A percentile compares a stretch with the other conserved stretches of the same genome.
Evolutionary conservation across 2,888 invertebrate species (phyloP).

Genomic region (Drosophila atripex): DNA sequence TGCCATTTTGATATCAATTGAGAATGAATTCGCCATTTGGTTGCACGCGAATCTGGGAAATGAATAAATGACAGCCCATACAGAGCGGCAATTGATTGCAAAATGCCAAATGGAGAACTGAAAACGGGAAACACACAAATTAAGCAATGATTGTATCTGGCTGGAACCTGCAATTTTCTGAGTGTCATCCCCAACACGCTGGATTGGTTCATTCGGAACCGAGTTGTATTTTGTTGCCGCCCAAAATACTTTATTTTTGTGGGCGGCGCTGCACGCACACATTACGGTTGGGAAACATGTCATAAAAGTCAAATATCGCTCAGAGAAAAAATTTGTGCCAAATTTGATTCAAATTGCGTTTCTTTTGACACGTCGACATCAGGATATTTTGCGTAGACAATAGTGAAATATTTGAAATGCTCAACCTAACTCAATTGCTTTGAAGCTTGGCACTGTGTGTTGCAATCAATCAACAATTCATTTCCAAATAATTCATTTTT

Average conservation of each 20-base stretch:
- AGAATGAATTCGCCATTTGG: slow-evolving; percentile 21
- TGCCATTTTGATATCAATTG: slow-evolving; percentile 49
- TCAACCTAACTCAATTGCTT: slow-evolving; percentile 42
- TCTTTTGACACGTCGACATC: slow-evolving; percentile 39
- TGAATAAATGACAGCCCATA: slow-evolving; percentile 43
- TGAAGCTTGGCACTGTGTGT: slow-evolving; percentile 21
- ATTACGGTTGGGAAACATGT: slow-evolving; percentile 42
- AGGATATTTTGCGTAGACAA: slow-evolving; percentile 29
- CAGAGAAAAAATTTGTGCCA: slow-evolving; percentile 20
- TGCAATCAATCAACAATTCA: slow-evolving; percentile 21
- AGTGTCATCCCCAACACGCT: slow-evolving; percentile 31
- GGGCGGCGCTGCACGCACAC: slow-evolving; percentile 37
- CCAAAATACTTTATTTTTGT: slow-evolving; percentile 43
- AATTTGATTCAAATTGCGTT: slow-evolving; percentile 47
- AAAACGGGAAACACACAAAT: slow-evolving; percentile 51
- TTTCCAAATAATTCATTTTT: slow-evolving; percentile 15
- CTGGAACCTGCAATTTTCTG: slow-evolving; percentile 24
- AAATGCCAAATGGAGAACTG: slow-evolving; percentile 49
- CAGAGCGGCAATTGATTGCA: slow-evolving; percentile 57
- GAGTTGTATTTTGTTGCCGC: not conserved
- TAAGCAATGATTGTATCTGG: slow-evolving; percentile 49
- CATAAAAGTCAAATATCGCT: slow-evolving; percentile 49
- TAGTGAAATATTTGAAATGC: slow-evolving; percentile 42
- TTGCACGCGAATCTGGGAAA: slow-evolving; percentile 42
- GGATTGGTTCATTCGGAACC: slow-evolving; percentile 25